A percentile compares a stretch with the other conserved stretches of the same genome.
Conservation (phyloP, 2,888 invertebrate species). For the Heliothis peltigera region DNA sequence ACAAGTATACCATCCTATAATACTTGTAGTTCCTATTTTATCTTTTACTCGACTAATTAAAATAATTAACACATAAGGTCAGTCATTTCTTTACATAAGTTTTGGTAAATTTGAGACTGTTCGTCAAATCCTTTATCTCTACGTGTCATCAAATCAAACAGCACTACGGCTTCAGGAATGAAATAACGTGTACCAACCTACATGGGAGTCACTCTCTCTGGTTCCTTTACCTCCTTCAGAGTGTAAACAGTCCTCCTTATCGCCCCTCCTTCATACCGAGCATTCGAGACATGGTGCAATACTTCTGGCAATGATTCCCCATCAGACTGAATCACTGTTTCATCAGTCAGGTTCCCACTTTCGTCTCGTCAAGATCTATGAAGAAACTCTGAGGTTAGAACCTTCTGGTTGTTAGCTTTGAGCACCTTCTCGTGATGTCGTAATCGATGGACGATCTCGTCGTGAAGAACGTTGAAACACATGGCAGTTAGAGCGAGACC, state of each 20-base stretch:
- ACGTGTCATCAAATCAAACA: slow-evolving; percentile 48
- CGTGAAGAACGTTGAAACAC: slow-evolving; percentile 97
- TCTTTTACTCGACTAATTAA: slow-evolving; percentile 67
- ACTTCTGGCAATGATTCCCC: slow-evolving; percentile 86
- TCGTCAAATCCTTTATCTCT: slow-evolving; percentile 58
- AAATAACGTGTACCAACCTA: slow-evolving; percentile 59
- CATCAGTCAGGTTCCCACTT: slow-evolving; percentile 82
- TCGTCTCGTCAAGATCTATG: slow-evolving; percentile 88
- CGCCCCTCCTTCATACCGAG: slow-evolving; percentile 80
- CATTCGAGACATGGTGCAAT: slow-evolving; percentile 82
- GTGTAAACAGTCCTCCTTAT: slow-evolving; percentile 83
- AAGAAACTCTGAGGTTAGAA: slow-evolving; percentile 83
- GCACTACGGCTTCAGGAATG: slow-evolving; percentile 28
- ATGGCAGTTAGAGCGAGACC: slow-evolving; percentile 97
- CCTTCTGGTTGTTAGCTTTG: slow-evolving; percentile 81
- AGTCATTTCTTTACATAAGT: slow-evolving; percentile 77
- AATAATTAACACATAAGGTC: slow-evolving; percentile 83
- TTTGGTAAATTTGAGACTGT: slow-evolving; percentile 58
- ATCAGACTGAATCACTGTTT: slow-evolving; percentile 83
- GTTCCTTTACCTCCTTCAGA: slow-evolving; percentile 81
- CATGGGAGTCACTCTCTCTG: slow-evolving; percentile 81
- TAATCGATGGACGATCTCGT: slow-evolving; percentile 95
- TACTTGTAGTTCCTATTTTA: slow-evolving; percentile 48
- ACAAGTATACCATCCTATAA: slow-evolving; percentile 45
- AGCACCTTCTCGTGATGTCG: slow-evolving; percentile 90